These are phyloP conservation scores for Drosophila saltans DNA, from an alignment of 1,140 invertebrate species.

Conservation along the genomic window DNA sequence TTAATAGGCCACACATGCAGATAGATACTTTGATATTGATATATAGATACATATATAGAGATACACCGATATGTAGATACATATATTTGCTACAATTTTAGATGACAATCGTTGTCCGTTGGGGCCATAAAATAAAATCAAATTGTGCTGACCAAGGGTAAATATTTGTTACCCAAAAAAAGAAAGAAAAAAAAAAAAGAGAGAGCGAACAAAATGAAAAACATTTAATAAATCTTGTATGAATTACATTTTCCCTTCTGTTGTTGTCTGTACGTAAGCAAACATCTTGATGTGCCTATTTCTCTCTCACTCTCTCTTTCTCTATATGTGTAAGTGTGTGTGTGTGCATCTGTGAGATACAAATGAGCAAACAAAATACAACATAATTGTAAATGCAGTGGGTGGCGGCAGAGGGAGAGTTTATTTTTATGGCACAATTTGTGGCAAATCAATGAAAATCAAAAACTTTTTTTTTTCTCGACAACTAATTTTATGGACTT, in stretches of 20 bases:
- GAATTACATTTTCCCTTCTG: slow-evolving; percentile 24
- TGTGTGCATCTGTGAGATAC: slow-evolving; percentile 47
- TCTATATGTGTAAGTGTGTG: no score
- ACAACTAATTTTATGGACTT: slow-evolving; percentile 58
- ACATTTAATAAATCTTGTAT: slow-evolving; percentile 60
- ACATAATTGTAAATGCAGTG: slow-evolving; percentile 46
- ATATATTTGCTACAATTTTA: slow-evolving; percentile 16
- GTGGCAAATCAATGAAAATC: slow-evolving; percentile 77
- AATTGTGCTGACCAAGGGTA: slow-evolving; percentile 60
- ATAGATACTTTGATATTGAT: slow-evolving; percentile 31
- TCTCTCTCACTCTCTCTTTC: neutral
- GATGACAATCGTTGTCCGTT: slow-evolving; percentile 51
- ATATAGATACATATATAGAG: slow-evolving; percentile 24
- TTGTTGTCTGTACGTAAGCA: neutral
- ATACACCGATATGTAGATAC: slow-evolving; percentile 19
- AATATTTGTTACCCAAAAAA: slow-evolving; percentile 61
- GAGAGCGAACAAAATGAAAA: neutral
- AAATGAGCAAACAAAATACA: slow-evolving; percentile 61
- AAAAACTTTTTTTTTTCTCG: neutral
- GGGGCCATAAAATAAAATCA: slow-evolving; percentile 69
- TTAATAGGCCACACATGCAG: slow-evolving; percentile 56
- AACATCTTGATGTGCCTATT: slow-evolving; percentile 10
- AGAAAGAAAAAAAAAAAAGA: slow-evolving; percentile 2
- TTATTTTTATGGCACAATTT: slow-evolving; percentile 77
- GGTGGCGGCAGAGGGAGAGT: slow-evolving; percentile 22